Base-by-base conservation (phyloP, 2,888 invertebrate genomes). In the Palloptera scutellata region DNA sequence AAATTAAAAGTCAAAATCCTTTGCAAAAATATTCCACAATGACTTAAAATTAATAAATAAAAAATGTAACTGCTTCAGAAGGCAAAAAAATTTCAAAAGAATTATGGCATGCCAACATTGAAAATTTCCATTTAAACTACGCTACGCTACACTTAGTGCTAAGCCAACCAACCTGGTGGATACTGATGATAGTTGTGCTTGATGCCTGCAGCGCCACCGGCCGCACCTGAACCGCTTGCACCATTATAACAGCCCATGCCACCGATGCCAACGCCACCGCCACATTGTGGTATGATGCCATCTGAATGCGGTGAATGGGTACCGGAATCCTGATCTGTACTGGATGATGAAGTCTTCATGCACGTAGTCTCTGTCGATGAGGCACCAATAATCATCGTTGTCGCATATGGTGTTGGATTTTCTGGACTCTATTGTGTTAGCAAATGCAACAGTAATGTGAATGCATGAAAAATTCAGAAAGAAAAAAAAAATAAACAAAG, bases 351-450 rank as follows among this genome's bases (percentile, higher is more conserved):
- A 55, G 84, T 81, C 71, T 85, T 85, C 70, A 83, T 80, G 77
- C 84, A 83, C 30, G 83, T 81, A 41, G 79, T 84, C 62, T 84
- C 85, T 13, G 80, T 83, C 8, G 86, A 86, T 6, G 84, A 82
- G 55, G 83, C 81, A 48, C 85, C 85, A 72, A 91, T 87, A 51
- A 92, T 86, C 84, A 91, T 91, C 12, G 92, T 92, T 0, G 92
- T 92, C 15, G 92, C 92, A 82, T 92, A 92, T 0, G 92, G 92
- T 2, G 89, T 89, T 0, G 91, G 90, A 81, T 89, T 89, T 74
- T 89, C 89, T 11, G 89, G 87, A 66, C 88, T 88, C 84, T 85
- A 53, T 58, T 60, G 63, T 61, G 20, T 30, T 3, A n/a, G 2
- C 48, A 63, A 53, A 52, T 20, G 40, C 48, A 40, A 52, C 11